Evolutionary conservation across 2,888 invertebrate species (phyloP).

Genomic region (Diplolepis rosae): DNA sequence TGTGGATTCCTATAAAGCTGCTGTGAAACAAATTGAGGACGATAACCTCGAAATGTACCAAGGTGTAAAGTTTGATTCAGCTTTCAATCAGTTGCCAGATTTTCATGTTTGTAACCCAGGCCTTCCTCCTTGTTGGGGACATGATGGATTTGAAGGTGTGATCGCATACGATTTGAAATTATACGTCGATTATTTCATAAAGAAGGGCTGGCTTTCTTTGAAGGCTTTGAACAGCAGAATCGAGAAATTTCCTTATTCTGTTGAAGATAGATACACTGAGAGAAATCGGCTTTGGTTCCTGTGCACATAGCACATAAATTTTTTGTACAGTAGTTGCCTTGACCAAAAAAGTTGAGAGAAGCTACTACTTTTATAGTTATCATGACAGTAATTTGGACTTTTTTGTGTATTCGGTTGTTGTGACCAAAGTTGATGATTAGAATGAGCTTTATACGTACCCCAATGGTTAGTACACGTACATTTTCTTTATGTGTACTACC

Average conservation of each 20-base stretch:
- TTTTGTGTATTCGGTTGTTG: too few relatives aligned
- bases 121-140: constrained; percentile 36
- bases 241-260: constrained; percentile 29
- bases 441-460: too few relatives aligned
- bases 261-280: too few relatives aligned
- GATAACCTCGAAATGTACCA: background rate
- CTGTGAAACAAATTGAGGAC: constrained; percentile 20
- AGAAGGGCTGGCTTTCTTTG: constrained; percentile 33
- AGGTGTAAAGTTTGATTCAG: constrained; percentile 40
- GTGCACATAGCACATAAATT: too few relatives aligned
- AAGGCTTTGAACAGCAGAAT: constrained; percentile 25
- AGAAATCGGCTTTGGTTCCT: too few relatives aligned
- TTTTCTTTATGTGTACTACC: too few relatives aligned
- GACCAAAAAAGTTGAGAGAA: too few relatives aligned
- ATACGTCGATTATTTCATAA: constrained; percentile 32
- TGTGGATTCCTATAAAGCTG: constrained; percentile 27
- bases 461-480: too few relatives aligned
- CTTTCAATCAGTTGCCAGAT: constrained; percentile 31
- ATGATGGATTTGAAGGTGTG: constrained; percentile 36
- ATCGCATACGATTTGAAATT: constrained; percentile 34
- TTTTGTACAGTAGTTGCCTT: too few relatives aligned
- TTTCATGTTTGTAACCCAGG: constrained; percentile 36
- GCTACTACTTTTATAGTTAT: too few relatives aligned
- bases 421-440: too few relatives aligned
- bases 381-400: too few relatives aligned